Evolutionary conservation across 2,113 vertebrate genomes (phyloP), one percentile per base, ranked within the genome.

Genomic region (Diglossa brunneiventris): DNA sequence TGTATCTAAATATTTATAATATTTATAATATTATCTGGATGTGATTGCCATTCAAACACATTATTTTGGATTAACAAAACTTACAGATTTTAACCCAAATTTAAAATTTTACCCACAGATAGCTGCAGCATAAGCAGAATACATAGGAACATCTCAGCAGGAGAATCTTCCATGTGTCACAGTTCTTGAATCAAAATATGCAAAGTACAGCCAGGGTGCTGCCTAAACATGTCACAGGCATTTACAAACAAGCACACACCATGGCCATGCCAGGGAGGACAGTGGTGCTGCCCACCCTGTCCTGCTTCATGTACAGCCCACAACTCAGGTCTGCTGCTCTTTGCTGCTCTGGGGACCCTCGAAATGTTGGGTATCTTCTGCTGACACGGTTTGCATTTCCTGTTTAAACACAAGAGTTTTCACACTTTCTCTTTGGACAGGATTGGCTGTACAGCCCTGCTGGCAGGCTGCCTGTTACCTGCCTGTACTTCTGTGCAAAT

Each of bases 171-270:
- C 9, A 37, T 0, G 0, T 37, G 11, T 13, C 59, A n/a, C 26
- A 41, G 7, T 44, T 72, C 66, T 64, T 37, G 33, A 59, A 61
- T 35, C 10, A 49, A 22, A 73, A 56, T 17, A 56, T 3, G 13
- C 2, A 0, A 52, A 81, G 64, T 44, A 17, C 44, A 83, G 21
- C 39, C 16, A 22, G 10, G 35, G 22, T 41, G 47, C 56, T 63
- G 21, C 4, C 8, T 44, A 18, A 81, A 67, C 6, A 1, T 1
- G 3, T 12, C 6, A 4, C 2, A 2, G n/a, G 47, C 8, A 30
- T 59, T 53, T 53, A 7, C 21, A 7, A 11, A 10, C 13, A 47
- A 33, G 35, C 15, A 21, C 6, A 7, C 2, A 13, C 55, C 70
- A 28, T 31, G 77, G n/a, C 24, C 33, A 21, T 13, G 24, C 20